Base-by-base conservation (phyloP, 1,140 invertebrate genomes). In the Ostrea denselamellosa region DNA sequence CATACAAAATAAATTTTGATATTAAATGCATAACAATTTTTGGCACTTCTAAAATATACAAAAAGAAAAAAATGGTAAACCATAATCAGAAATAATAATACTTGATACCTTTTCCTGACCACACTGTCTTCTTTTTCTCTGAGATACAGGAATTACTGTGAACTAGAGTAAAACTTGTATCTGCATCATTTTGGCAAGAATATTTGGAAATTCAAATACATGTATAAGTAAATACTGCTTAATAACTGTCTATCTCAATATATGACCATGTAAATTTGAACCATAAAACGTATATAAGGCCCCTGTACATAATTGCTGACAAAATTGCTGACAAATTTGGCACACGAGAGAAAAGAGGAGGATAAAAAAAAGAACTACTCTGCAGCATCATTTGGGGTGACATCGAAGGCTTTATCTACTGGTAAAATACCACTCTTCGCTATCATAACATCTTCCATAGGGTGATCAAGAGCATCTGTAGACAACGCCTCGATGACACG, bases 381-480 rank as follows among this genome's bases (percentile, higher is more conserved):
- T 14, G 9, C 12, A 28, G 68, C 68, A 28, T 77, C 25, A 77
- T 25, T 14, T 25, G 68, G 7, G 2, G 68, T 77, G 28, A 17
- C 68, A 28, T 77, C 68, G 4, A 77, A 77, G 25, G 68, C 22
- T 17, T 8, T 77, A 10, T 22, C 68, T 25, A 77, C 25, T 25
- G 68, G 68, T 34, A 77, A 34, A 28, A 28, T 25, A 14, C 97
- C 96, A 93, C 96, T 96, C 92, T 98, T 96, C 65, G 95, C 95
- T 89, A 98, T 97, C 10, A 96, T 94, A 5, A 98, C 96, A 8
- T 96, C 96, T 77, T 95, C 92, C 1, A 96, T 89, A 0, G 98
- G 97, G 62, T 95, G 94, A 92, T 98, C 97, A 51, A 97, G 95
- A 0, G 94, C 95, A 92, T 98, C 97, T 0, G 97, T 98, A 90